Evolutionary conservation across 2,888 invertebrate genomes (phyloP).

Genomic region (Drosophila peninsularis): DNA sequence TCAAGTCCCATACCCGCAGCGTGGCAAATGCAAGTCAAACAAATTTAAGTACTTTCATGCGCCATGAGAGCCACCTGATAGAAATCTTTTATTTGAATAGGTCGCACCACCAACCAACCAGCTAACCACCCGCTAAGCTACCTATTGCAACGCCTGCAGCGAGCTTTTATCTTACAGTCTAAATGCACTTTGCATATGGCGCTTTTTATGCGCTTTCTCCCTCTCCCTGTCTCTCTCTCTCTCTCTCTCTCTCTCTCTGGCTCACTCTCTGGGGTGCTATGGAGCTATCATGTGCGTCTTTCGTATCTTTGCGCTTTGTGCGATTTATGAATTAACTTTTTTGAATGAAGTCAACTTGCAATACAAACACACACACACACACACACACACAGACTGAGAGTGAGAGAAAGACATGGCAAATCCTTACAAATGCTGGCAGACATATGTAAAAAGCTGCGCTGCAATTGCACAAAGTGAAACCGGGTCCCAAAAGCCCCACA

Average conservation of each 20-base stretch:
- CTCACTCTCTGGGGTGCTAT: neutral
- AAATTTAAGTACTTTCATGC: conserved; percentile 80
- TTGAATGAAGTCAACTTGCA: conserved; percentile 76
- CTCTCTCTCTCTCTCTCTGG: neutral
- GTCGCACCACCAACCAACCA: neutral
- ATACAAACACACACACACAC: conserved; percentile 24
- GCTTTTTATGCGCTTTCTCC: conserved; percentile 1
- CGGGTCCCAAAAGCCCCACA: conserved; percentile 12
- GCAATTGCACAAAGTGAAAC: conserved; percentile 54
- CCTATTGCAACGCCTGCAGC: conserved; percentile 49
- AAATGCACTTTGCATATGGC: conserved; percentile 70
- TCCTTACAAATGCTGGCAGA: conserved; percentile 76
- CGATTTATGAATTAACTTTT: conserved; percentile 79
- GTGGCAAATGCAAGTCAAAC: conserved; percentile 69
- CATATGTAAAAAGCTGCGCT: conserved; percentile 59
- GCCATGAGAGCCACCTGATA: conserved; percentile 77
- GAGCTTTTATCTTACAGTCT: conserved; percentile 64
- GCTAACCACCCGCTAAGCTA: conserved; percentile 12
- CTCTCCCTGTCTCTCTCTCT: neutral
- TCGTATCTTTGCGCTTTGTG: conserved; percentile 75
- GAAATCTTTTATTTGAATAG: conserved; percentile 75
- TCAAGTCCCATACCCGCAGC: conserved; percentile 2
- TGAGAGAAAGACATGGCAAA: conserved; percentile 57
- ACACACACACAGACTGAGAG: conserved; percentile 22
- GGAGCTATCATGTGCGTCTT: conserved; percentile 49